These are phyloP conservation scores for Rhingia rostrata DNA, from an alignment of 2,888 invertebrate species.

Conservation along the genomic window DNA sequence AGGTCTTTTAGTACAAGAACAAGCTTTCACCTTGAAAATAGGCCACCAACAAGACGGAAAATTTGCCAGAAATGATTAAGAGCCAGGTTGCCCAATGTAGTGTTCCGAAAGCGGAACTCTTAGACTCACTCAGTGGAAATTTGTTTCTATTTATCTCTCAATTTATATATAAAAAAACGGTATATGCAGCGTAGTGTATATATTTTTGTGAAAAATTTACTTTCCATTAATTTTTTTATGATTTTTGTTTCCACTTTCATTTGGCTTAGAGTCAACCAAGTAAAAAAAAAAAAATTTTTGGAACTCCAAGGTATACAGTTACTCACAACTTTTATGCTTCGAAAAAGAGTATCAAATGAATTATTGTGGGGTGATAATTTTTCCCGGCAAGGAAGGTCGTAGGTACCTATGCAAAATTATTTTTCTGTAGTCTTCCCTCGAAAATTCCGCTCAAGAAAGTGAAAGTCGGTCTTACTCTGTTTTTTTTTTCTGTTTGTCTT, in stretches of 20 bases:
- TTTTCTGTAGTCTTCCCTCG: conserved; percentile 15
- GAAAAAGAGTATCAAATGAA: conserved; percentile 35
- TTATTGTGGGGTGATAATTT: conserved; percentile 65
- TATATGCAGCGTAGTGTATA: conserved; percentile 1
- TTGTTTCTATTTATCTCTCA: conserved; percentile 39
- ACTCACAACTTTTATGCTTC: conserved; percentile 3
- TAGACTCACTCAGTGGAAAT: conserved; percentile 61
- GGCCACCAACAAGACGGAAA: conserved; percentile 31
- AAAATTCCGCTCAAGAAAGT: conserved; percentile 61
- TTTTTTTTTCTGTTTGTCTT: neutral
- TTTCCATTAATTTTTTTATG: conserved; percentile 43
- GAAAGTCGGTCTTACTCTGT: conserved; percentile 58
- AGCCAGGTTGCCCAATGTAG: conserved; percentile 7
- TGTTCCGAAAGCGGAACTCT: conserved; percentile 68
- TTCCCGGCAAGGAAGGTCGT: conserved; percentile 65
- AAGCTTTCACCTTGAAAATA: conserved; percentile 52
- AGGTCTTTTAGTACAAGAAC: neutral
- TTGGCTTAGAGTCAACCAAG: conserved; percentile 27
- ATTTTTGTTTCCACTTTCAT: conserved; percentile 46
- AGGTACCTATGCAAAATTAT: conserved; percentile 4
- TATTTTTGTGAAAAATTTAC: conserved; percentile 35
- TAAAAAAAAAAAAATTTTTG: conserved; percentile 31
- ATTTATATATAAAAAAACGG: conserved; percentile 31
- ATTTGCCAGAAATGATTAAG: conserved; percentile 27
- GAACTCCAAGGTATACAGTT: neutral